A percentile compares a stretch with the other conserved stretches of the same genome.
phyloP scores from a whole-genome alignment of 2,888 invertebrate species.

The Iphiclides podalirius region DNA sequence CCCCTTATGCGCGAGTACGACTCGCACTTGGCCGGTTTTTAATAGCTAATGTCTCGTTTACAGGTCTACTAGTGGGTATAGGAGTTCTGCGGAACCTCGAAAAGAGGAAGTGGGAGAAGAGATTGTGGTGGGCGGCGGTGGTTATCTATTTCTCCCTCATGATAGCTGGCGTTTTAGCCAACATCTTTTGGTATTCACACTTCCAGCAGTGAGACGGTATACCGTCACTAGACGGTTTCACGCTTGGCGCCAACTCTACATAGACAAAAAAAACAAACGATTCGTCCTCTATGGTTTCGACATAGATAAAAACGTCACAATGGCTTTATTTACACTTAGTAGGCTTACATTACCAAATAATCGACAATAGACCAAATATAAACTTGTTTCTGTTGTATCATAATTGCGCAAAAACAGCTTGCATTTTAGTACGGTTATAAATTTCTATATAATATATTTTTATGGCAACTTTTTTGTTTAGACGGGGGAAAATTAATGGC shows the following conservation, averaged over 20 bases:
- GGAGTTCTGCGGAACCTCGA: constrained; percentile 91
- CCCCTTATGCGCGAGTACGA: too few relatives aligned
- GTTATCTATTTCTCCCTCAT: constrained; percentile 85
- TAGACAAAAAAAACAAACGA: constrained; percentile 10
- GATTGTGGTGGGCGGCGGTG: constrained; percentile 90
- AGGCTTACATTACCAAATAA: constrained; percentile 7
- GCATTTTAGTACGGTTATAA: too few relatives aligned
- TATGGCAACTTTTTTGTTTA: too few relatives aligned
- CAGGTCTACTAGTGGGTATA: constrained; percentile 90
- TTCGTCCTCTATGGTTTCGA: constrained; percentile 1
- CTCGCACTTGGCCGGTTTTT: constrained; percentile 92
- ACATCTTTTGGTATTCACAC: constrained; percentile 81
- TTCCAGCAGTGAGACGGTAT: too few relatives aligned
- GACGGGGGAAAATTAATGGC: too few relatives aligned
- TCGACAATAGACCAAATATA: constrained; percentile 17
- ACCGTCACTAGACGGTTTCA: too few relatives aligned
- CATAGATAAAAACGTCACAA: neutral
- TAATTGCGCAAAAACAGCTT: neutral
- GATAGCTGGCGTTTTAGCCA: constrained; percentile 86
- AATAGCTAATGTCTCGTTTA: constrained; percentile 49
- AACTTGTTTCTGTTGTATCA: neutral
- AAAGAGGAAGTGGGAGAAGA: constrained; percentile 88
- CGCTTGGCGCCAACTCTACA: too few relatives aligned
- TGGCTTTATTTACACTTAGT: neutral
- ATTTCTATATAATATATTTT: too few relatives aligned